Conservation (phyloP, 2,113 vertebrate genomes). For the human (Homo sapiens) region GRCh38 chr4:119618501-119619000, state of each 20-base stretch:
- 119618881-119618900: too few species aligned
- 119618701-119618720: constrained; percentile 1
- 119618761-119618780: neutral
- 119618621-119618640: neutral
- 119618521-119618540: neutral
- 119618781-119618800: neutral
- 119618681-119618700: neutral
- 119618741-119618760: neutral
- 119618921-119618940: neutral
- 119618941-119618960: neutral
- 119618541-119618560: neutral
- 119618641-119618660: neutral
- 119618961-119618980: neutral
- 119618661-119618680: neutral
- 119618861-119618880: neutral
- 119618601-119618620: neutral
- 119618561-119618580: constrained; percentile 17
- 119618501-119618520: neutral
- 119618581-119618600: neutral
- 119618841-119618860: neutral
- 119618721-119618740: neutral
- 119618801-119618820: neutral
- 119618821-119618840: neutral
- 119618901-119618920: too few species aligned
- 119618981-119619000: neutral